Conservation (phyloP, 2,888 invertebrate genomes). For the Azorinus chamasolen region DNA sequence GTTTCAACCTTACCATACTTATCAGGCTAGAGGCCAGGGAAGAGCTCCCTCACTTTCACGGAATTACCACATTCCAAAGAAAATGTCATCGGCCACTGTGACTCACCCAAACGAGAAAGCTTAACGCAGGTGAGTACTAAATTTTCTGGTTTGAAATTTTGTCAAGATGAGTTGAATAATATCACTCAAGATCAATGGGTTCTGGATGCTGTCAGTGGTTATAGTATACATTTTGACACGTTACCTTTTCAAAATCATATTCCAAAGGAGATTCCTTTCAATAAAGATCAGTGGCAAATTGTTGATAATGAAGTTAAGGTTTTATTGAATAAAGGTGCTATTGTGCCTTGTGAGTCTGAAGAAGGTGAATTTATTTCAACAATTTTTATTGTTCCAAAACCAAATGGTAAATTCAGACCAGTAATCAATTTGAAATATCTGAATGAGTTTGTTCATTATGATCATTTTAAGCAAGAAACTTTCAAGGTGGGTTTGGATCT, state of each 20-base stretch:
- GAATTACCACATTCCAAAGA: slow-evolving; percentile 2
- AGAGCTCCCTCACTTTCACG: slow-evolving; percentile 1
- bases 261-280: too few species aligned
- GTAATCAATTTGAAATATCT: too few species aligned
- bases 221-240: not conserved
- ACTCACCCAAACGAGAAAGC: slow-evolving; percentile 2
- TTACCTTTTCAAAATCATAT: not conserved
- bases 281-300: not conserved
- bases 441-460: too few species aligned
- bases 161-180: not conserved
- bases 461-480: slow-evolving; percentile 40
- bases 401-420: too few species aligned
- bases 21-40: not conserved
- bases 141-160: not conserved
- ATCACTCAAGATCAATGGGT: not conserved
- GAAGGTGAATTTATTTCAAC: too few species aligned
- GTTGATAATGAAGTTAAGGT: not conserved
- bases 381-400: too few species aligned
- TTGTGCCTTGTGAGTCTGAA: slow-evolving; percentile 33
- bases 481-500: slow-evolving; percentile 17
- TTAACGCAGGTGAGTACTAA: not conserved
- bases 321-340: slow-evolving; percentile 9
- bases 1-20: not conserved
- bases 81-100: not conserved
- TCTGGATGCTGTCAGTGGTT: not conserved